Conservation (phyloP, 2,113 vertebrate species). For the Bufo gargarizans region DNA sequence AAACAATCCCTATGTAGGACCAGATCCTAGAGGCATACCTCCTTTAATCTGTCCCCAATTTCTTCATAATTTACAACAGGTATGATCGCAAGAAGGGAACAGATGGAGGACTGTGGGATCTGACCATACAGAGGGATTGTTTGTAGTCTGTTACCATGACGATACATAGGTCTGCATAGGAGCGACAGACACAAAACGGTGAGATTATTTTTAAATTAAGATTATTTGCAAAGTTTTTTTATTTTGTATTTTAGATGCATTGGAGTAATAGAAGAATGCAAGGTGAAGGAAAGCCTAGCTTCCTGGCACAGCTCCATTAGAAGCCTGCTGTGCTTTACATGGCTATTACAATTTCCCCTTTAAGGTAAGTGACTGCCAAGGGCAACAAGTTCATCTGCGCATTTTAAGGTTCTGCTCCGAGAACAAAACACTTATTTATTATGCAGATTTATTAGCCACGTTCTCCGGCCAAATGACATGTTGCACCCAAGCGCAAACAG, state of each 20-base stretch:
- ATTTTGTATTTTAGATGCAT: neutral
- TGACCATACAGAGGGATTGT: neutral
- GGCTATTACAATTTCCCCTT: conserved; percentile 2
- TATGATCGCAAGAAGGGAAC: neutral
- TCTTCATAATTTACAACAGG: no score
- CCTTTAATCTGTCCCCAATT: no score
- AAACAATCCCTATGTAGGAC: neutral
- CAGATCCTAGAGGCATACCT: neutral
- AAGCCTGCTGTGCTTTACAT: neutral
- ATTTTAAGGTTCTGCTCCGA: conserved; percentile 12
- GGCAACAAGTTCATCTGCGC: conserved; percentile 20
- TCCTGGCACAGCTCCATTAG: neutral
- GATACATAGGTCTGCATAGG: neutral
- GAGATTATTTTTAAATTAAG: neutral
- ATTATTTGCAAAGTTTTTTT: neutral
- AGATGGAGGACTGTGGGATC: neutral
- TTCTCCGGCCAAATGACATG: conserved; percentile 24
- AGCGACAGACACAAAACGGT: neutral
- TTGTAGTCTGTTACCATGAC: neutral
- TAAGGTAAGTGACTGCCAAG: conserved; percentile 4
- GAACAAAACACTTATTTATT: conserved; percentile 18
- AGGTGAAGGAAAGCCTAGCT: neutral
- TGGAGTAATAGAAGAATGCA: neutral
- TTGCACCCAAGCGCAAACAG: conserved; percentile 9
- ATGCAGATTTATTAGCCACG: conserved; percentile 3